These are phyloP conservation scores for Cosmopolites sordidus DNA, from an alignment of 2,888 invertebrate species.

Conservation along the genomic window DNA sequence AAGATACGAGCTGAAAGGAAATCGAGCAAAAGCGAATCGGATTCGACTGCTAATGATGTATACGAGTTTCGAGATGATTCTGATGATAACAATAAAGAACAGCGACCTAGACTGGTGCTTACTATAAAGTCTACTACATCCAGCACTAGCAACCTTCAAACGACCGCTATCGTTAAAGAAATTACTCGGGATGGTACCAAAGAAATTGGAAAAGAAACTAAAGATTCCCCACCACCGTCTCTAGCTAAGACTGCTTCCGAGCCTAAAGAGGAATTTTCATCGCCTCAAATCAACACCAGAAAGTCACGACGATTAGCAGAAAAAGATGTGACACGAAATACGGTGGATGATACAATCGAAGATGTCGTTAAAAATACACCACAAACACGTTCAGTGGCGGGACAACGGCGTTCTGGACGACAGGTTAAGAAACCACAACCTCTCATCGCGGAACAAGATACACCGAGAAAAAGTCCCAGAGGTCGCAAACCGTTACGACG, in stretches of 20 bases:
- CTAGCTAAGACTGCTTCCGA: conserved; percentile 54
- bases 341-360: conserved; percentile 85
- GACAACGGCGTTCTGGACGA: conserved; percentile 55
- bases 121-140: conserved; percentile 72
- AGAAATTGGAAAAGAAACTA: conserved; percentile 34
- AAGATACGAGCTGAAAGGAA: conserved; percentile 55
- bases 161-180: conserved; percentile 50
- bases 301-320: conserved; percentile 78
- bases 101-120: conserved; percentile 70
- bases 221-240: conserved; percentile 38
- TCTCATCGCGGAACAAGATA: conserved; percentile 33
- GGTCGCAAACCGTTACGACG: conserved; percentile 58
- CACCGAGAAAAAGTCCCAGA: conserved; percentile 60
- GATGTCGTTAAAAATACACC: conserved; percentile 74
- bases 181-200: conserved; percentile 39
- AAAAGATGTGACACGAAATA: conserved; percentile 68
- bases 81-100: conserved; percentile 63
- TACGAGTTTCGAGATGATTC: conserved; percentile 91
- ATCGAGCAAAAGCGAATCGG: conserved; percentile 53
- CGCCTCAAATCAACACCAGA: conserved; percentile 57
- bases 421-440: conserved; percentile 45
- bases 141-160: conserved; percentile 38
- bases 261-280: conserved; percentile 59
- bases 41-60: conserved; percentile 65
- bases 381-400: conserved; percentile 47